These are phyloP conservation scores for Andrena dorsata DNA, from an alignment of 2,888 invertebrate genomes.

Conservation along the genomic window DNA sequence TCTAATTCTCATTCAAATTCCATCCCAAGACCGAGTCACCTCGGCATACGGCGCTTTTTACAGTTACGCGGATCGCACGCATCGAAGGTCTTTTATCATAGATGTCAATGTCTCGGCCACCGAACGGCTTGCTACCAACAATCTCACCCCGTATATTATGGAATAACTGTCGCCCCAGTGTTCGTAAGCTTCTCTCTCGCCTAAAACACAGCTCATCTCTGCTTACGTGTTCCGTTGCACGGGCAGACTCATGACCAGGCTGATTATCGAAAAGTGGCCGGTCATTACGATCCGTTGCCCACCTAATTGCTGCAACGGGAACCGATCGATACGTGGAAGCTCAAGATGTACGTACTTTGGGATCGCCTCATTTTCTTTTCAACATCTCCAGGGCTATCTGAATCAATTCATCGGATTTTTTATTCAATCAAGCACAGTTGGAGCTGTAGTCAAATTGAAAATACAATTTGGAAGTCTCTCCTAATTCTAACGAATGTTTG, in stretches of 20 bases:
- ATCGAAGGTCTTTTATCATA: slow-evolving; percentile 40
- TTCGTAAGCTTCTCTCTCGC: slow-evolving; percentile 6
- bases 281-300: slow-evolving; percentile 27
- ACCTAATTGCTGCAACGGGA: slow-evolving; percentile 51
- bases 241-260: slow-evolving; percentile 36
- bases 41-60: slow-evolving; percentile 30
- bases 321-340: slow-evolving; percentile 1
- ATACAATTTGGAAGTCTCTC: background rate
- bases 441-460: background rate
- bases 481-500: background rate
- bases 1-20: slow-evolving; percentile 44
- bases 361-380: background rate
- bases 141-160: slow-evolving; percentile 7
- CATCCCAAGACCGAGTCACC: background rate
- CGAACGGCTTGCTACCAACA: background rate
- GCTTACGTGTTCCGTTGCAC: slow-evolving; percentile 45
- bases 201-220: slow-evolving; percentile 23
- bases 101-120: slow-evolving; percentile 41
- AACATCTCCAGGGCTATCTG: background rate
- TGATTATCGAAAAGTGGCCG: slow-evolving; percentile 53
- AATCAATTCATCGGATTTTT: background rate
- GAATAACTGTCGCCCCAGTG: slow-evolving; percentile 37
- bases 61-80: slow-evolving; percentile 40
- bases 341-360: background rate
- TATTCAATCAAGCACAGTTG: background rate